Base-by-base conservation (phyloP, 2,888 invertebrate species). In the Arctia plantaginis region DNA sequence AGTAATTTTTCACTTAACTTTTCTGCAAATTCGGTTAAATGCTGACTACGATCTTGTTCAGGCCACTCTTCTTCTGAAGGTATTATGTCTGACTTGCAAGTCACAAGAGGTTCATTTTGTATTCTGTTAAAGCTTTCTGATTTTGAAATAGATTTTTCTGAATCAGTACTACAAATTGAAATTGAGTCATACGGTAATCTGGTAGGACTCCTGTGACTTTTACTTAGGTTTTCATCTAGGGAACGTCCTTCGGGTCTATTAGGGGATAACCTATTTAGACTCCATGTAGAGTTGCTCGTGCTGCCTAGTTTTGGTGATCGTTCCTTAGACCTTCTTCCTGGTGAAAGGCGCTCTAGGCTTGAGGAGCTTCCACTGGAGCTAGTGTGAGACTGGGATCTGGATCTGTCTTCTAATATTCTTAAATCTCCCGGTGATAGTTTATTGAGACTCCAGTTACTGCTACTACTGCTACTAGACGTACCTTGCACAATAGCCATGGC, bases 1-100 rank as follows among this genome's bases (percentile, higher is more conserved):
- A 98, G 96, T 77, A 98, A 93, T 89, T 98, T 98, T 87, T 98
- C 98, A 87, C 98, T 98, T n/a, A 98, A 93, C 88, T 97, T 97
- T 87, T 98, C 98, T 1, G 98, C 98, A 86, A 98, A 98, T 85
- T 98, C 98, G 3, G 97, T 97, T 78, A 98, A 94, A 88, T 98
- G 97, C 85, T 97, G 97, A 79, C 96, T 96, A 80, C 97, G 97
- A 80, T 97, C 97, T 80, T 91, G 92, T 83, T 97, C 97, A 72
- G 96, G 96, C 97, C 97, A 97, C 59, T 94, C 96, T 70, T 96
- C 96, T 83, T 95, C 94, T 81, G 94, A 95, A 41, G 90, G 87
- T 65, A 96, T 75, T 91, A 96, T 96, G 76, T 96, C 96, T 20
- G 95, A 96, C 84, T 95, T 96, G 80, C 95, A 96, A 0, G 95